Evolutionary conservation across 1,140 invertebrate species (phyloP).

Genomic region (Pachyrhynchus sulphureomaculatus): DNA sequence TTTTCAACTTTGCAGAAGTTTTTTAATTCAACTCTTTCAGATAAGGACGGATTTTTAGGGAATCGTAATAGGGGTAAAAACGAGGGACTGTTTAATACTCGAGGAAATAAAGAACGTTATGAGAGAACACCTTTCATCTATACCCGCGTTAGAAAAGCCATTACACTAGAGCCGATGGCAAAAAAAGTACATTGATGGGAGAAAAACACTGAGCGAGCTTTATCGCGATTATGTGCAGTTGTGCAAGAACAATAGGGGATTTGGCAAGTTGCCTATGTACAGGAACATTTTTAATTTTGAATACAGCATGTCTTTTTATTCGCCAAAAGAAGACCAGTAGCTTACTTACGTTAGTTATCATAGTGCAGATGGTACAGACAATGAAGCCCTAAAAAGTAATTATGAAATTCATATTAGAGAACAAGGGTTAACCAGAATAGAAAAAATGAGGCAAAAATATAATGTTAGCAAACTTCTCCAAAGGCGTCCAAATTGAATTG

Average conservation of each 20-base stretch:
- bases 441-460: too few relatives aligned
- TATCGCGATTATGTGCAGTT: slow-evolving; percentile 33
- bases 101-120: slow-evolving; percentile 10
- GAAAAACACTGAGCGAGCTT: slow-evolving; percentile 37
- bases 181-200: slow-evolving; percentile 39
- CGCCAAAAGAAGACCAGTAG: too few relatives aligned
- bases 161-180: slow-evolving; percentile 35
- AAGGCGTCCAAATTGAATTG: too few relatives aligned
- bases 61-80: too few relatives aligned
- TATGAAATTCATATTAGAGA: neutral
- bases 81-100: too few relatives aligned
- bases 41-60: neutral
- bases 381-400: too few relatives aligned
- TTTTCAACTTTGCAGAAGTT: slow-evolving; percentile 16
- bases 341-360: too few relatives aligned
- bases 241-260: neutral
- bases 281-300: slow-evolving; percentile 10
- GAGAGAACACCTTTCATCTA: slow-evolving; percentile 7
- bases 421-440: too few relatives aligned
- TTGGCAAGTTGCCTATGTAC: slow-evolving; percentile 21
- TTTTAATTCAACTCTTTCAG: slow-evolving; percentile 7
- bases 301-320: slow-evolving; percentile 25
- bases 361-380: too few relatives aligned
- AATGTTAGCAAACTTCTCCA: too few relatives aligned
- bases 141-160: slow-evolving; percentile 23